Conservation (phyloP, 1,140 invertebrate genomes). For the Tetramorium parvispinum region DNA sequence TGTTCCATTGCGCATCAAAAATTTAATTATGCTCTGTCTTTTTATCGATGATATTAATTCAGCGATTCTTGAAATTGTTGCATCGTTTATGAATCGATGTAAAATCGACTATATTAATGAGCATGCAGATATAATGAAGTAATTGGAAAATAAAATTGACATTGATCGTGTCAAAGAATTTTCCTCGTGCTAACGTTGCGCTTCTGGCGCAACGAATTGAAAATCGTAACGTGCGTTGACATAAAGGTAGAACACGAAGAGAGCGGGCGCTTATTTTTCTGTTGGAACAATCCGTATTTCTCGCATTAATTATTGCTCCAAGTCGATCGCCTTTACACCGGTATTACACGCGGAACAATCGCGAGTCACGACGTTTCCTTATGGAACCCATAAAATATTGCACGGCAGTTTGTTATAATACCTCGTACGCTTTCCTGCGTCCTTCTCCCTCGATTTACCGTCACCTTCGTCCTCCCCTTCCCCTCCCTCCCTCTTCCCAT, state of each 20-base stretch:
- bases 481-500: slow-evolving; percentile 3
- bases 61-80: neutral
- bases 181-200: neutral
- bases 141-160: neutral
- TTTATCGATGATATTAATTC: neutral
- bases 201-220: slow-evolving; percentile 10
- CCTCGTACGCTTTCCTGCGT: slow-evolving; percentile 59
- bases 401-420: slow-evolving; percentile 76
- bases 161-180: neutral
- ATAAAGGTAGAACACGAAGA: neutral
- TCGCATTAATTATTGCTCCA: slow-evolving; percentile 57
- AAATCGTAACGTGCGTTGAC: slow-evolving; percentile 19
- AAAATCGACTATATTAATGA: neutral
- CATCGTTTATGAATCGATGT: neutral
- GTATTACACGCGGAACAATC: slow-evolving; percentile 76
- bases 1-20: neutral
- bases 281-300: slow-evolving; percentile 43
- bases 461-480: slow-evolving; percentile 42
- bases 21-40: neutral
- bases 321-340: slow-evolving; percentile 62
- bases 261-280: slow-evolving; percentile 39
- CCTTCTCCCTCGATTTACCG: slow-evolving; percentile 61
- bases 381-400: slow-evolving; percentile 81
- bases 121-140: neutral
- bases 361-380: slow-evolving; percentile 79